A percentile compares a stretch with the other conserved stretches of the same genome.
Evolutionary conservation across 2,888 invertebrate genomes (phyloP).

Genomic region (Polymixis flavicincta): DNA sequence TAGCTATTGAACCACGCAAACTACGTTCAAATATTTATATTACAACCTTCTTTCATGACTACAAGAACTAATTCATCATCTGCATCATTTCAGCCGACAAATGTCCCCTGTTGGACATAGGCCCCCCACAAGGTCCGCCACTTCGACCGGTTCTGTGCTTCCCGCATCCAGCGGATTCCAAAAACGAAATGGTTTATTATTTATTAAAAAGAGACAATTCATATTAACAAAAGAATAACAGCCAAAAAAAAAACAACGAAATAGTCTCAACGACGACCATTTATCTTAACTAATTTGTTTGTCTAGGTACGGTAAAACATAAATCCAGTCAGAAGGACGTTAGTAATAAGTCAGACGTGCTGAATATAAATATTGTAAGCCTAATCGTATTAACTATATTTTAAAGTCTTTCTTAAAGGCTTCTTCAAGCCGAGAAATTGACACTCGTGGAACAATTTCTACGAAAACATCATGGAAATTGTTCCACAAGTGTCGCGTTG

Average conservation of each 20-base stretch:
- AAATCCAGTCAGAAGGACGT: slow-evolving; percentile 54
- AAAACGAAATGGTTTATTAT: neutral
- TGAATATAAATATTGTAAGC: slow-evolving; percentile 1
- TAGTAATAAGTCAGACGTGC: slow-evolving; percentile 35
- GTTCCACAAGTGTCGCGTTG: too few relatives aligned
- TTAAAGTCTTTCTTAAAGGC: neutral
- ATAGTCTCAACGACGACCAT: slow-evolving; percentile 48
- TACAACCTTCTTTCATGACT: neutral
- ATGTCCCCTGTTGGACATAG: too few relatives aligned
- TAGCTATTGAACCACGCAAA: too few relatives aligned
- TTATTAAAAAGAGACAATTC: slow-evolving; percentile 2
- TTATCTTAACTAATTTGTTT: slow-evolving; percentile 65
- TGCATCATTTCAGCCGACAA: too few relatives aligned
- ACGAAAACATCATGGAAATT: too few relatives aligned
- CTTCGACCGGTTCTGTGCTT: too few relatives aligned
- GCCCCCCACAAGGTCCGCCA: too few relatives aligned
- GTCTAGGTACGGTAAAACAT: slow-evolving; percentile 63
- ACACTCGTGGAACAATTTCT: too few relatives aligned
- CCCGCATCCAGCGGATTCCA: too few relatives aligned
- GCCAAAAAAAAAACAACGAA: too few relatives aligned
- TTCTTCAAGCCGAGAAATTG: too few relatives aligned
- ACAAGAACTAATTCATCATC: too few relatives aligned
- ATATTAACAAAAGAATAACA: slow-evolving; percentile 25
- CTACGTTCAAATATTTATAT: neutral
- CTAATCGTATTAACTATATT: neutral